Evolutionary conservation across 2,113 vertebrate genomes (phyloP), one percentile per base, ranked within the genome.

Genomic region (Clarias gariepinus): DNA sequence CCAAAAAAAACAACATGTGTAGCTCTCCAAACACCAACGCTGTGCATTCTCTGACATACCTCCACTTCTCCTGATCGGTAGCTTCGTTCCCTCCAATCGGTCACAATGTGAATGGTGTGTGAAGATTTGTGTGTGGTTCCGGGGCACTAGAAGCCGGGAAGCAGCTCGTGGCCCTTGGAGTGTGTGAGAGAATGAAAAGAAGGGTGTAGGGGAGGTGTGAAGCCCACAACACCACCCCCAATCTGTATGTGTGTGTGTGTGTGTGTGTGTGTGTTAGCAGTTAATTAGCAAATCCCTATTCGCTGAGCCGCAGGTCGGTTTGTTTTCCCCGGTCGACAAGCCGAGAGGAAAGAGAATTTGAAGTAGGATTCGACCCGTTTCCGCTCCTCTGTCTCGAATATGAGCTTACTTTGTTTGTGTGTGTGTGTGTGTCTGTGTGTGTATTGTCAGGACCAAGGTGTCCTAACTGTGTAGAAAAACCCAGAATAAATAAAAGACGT

Each of bases 351-450:
- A 94, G 94, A 96, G 94, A 96, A 95, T 96, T 95, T 95, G 95
- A 96, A 96, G 95, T 94, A 95, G 95, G 95, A 96, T 96, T 96
- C 94, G 95, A 96, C 95, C 95, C 95, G 95, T 96, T 96, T 96
- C 95, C 95, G 95, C 94, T 95, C 93, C 93, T 93, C 92, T 92
- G 93, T 96, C 94, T 95, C 92, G 93, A 94, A 94, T 95, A 93
- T 93, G 92, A 93, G 94, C 91, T 91, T 84, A 88, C 90, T 90
- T 88, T 84, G 92, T 88, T 88, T 86, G 91, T 85, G 91, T 71
- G 85, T 68, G 89, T 83, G 89, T 47, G 47, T 47, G 41, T 19
- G 58, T 61, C 0, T 23, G 18, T 87, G 89, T 81, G 91, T 81
- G 86, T 66, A 23, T 74, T 53, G 74, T 78, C 52, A 78, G 76